A percentile compares a stretch with the other conserved stretches of the same genome.
Evolutionary conservation across 2,888 invertebrate species (phyloP).

Genomic region (Empis stercorea): DNA sequence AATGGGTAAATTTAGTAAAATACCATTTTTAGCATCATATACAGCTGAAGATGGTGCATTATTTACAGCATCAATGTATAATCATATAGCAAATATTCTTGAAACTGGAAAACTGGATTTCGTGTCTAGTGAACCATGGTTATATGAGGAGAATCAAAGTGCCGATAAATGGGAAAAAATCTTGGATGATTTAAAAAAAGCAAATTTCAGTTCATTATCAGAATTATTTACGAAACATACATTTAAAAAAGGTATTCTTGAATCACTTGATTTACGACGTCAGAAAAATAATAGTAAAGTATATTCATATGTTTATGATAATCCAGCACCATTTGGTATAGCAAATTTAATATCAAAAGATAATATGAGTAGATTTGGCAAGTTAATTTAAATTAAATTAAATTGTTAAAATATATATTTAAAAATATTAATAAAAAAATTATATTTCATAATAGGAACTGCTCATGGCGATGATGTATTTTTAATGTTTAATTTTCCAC

Average conservation of each 20-base stretch:
- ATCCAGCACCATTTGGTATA: neutral
- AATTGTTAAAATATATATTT: no score
- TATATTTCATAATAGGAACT: neutral
- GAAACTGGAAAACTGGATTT: no score
- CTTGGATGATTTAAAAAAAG: neutral
- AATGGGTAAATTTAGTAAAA: slow-evolving; percentile 42
- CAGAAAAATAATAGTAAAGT: neutral
- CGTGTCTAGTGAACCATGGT: no score
- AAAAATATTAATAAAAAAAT: neutral
- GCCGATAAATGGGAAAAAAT: no score
- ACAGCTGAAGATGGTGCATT: neutral
- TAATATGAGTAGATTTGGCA: neutral
- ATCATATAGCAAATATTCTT: no score
- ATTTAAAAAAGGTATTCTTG: neutral
- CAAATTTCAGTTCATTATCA: neutral
- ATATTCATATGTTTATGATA: neutral
- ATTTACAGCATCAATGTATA: neutral
- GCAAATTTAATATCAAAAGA: neutral
- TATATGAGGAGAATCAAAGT: no score
- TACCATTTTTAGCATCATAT: slow-evolving; percentile 34
- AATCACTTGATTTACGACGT: neutral
- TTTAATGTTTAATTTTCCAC: neutral
- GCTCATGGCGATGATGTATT: neutral
- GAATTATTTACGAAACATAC: neutral
- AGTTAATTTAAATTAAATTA: no score